Evolutionary conservation across 2,113 vertebrate genomes (phyloP), one percentile per base, ranked within the genome.

Genomic region (Lipophrys pholis): DNA sequence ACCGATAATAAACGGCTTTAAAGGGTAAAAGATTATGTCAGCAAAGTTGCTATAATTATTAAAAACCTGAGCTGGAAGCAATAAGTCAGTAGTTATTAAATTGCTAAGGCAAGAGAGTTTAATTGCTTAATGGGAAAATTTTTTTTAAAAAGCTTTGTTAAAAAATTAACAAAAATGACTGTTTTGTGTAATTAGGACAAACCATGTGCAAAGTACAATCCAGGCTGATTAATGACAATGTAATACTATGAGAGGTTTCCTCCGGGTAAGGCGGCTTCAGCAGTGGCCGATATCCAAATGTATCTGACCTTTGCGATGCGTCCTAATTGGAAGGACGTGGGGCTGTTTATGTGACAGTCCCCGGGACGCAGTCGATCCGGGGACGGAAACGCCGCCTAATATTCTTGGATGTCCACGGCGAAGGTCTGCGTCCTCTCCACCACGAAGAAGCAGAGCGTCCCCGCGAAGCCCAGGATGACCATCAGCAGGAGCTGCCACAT

Each of bases 401-500:
- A 87, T 57, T 93, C 89, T 36, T 71, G 86, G 12, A 76, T 8
- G 43, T 93, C 91, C 1, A n/a, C 15, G 1, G 84, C 72, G 56
- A 77, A 6, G 66, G 81, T 90, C 69, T 93, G 85, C 70, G 77
- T 91, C 75, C 88, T 84, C 86, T 99, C 98, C 88, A 96, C 97
- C 0, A 94, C 6, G 68, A 99, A 98, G 92, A 99, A 99, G 40
- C 96, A 96, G 17, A 99, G 84, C 0, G 97, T 97, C 6, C 98
- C 97, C 7, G 89, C 87, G 74, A 99, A 97, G 3, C 96, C 97
- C 72, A 96, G 89, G 5, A 95, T 6, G 76, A 97, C 94, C 97
- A 99, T 96, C 83, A 97, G 81, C 67, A 99, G 95, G 16, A 99
- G 96, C 71, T 99, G 98, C 98, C 98, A 99, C 69, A 93, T 94